phyloP scores from a whole-genome alignment of 2,113 vertebrate genomes.

The Limnothrissa miodon region DNA sequence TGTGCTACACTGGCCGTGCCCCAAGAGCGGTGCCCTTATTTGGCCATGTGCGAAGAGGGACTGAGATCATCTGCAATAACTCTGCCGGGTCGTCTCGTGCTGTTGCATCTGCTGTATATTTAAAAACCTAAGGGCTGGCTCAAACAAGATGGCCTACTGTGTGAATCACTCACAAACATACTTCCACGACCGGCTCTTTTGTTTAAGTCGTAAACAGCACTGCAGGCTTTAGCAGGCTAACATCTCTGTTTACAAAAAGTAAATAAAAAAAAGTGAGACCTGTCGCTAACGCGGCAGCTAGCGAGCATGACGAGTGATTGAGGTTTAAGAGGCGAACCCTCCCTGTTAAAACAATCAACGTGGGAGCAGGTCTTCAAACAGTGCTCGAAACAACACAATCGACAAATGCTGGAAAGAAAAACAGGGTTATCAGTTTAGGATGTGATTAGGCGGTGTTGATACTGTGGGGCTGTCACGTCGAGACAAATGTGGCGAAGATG shows the following conservation, averaged over 20 bases:
- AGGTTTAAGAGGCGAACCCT: constrained; percentile 4
- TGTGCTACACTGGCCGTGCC: background rate
- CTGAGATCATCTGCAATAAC: background rate
- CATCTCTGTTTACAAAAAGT: background rate
- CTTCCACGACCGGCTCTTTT: background rate
- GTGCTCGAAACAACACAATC: background rate
- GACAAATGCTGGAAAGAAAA: constrained; percentile 16
- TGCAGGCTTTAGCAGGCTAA: background rate
- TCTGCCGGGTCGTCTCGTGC: background rate
- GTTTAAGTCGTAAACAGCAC: constrained; percentile 20
- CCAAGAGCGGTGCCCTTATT: constrained; percentile 46
- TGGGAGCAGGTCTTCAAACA: background rate
- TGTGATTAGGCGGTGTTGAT: constrained; percentile 36
- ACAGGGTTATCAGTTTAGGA: constrained; percentile 33
- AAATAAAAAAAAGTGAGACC: no score
- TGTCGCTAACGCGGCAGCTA: background rate
- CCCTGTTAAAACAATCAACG: constrained; percentile 17
- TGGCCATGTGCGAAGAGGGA: constrained; percentile 40
- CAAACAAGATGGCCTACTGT: constrained; percentile 18
- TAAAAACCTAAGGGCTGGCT: constrained; percentile 26
- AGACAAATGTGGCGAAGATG: constrained; percentile 33
- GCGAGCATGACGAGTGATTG: background rate
- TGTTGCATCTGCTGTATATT: constrained; percentile 32
- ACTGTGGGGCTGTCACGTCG: constrained; percentile 28
- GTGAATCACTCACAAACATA: constrained; percentile 14